These are phyloP conservation scores for Helogale parvula DNA, from an alignment of 2,113 vertebrate species.

Conservation along the genomic window DNA sequence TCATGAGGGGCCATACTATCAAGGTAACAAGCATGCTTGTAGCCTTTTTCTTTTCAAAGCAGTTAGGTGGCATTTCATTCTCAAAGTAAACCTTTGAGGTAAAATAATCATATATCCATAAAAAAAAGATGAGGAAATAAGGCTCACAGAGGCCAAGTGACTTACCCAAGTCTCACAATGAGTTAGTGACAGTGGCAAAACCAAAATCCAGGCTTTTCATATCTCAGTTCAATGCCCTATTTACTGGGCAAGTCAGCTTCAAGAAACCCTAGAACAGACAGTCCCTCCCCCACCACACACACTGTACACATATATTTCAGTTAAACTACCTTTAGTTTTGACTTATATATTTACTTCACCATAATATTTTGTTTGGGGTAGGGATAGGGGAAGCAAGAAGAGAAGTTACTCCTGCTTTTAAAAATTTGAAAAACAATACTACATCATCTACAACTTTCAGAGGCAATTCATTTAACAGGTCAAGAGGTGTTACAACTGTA, in stretches of 20 bases:
- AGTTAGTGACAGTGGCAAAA: constrained; percentile 5
- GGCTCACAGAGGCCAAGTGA: not conserved
- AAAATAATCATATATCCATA: constrained; percentile 37
- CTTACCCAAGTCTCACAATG: not conserved
- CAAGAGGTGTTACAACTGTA: not conserved
- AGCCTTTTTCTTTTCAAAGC: constrained; percentile 19
- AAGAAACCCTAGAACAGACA: not conserved
- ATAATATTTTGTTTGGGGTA: not conserved
- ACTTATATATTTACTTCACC: not conserved
- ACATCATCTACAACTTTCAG: constrained; percentile 26
- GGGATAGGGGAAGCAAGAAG: not conserved
- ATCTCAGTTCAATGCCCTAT: constrained; percentile 8
- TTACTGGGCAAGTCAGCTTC: constrained; percentile 20
- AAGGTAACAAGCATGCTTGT: constrained; percentile 5
- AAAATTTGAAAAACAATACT: not conserved
- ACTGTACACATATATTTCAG: not conserved
- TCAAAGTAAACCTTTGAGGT: constrained; percentile 17
- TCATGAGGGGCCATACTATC: not conserved
- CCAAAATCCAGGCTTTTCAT: not conserved
- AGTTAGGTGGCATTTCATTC: not conserved
- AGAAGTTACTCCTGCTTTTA: constrained; percentile 34
- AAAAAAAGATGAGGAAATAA: not conserved
- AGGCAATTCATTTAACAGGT: constrained; percentile 6
- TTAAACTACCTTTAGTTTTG: constrained; percentile 3
- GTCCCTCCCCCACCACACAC: not conserved